These are phyloP conservation scores for Agrilus biguttatus DNA, from an alignment of 2,888 invertebrate species.

Conservation along the genomic window DNA sequence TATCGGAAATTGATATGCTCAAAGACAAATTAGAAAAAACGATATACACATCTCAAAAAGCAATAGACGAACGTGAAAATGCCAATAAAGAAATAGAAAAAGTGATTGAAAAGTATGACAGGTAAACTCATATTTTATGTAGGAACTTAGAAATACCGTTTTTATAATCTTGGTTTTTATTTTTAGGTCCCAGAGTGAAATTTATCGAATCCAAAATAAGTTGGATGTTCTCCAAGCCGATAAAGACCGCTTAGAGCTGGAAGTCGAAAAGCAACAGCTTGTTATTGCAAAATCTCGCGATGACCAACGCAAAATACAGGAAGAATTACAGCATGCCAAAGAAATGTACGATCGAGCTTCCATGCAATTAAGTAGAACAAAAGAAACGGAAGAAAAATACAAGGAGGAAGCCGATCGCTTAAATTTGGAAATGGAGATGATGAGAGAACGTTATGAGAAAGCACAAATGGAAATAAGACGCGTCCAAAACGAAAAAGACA, in stretches of 20 bases:
- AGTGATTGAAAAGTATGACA: slow-evolving; percentile 83
- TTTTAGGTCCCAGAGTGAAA: slow-evolving; percentile 73
- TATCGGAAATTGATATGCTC: slow-evolving; percentile 71
- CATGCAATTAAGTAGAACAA: slow-evolving; percentile 69
- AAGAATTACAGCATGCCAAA: slow-evolving; percentile 71
- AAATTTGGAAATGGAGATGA: slow-evolving; percentile 70
- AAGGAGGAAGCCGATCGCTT: slow-evolving; percentile 70
- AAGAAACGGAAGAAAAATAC: slow-evolving; percentile 83
- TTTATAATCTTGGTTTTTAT: slow-evolving; percentile 7
- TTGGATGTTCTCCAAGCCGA: slow-evolving; percentile 79
- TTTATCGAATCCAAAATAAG: slow-evolving; percentile 77
- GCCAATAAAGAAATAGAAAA: slow-evolving; percentile 86
- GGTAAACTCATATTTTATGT: slow-evolving; percentile 35
- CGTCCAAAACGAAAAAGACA: slow-evolving; percentile 73
- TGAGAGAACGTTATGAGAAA: slow-evolving; percentile 79
- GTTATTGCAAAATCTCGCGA: slow-evolving; percentile 69
- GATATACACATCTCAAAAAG: slow-evolving; percentile 66
- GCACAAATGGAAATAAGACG: slow-evolving; percentile 71
- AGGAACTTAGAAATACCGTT: neutral
- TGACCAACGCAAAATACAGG: slow-evolving; percentile 73
- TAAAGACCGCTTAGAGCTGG: slow-evolving; percentile 70
- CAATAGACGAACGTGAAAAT: slow-evolving; percentile 74
- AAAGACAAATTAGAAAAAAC: slow-evolving; percentile 86
- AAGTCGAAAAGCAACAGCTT: slow-evolving; percentile 72
- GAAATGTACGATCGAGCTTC: slow-evolving; percentile 82